Percentiles rank a stretch among this genome's conserved stretches.
Conservation (phyloP, 2,113 vertebrate species). For the Podarcis raffonei region DNA sequence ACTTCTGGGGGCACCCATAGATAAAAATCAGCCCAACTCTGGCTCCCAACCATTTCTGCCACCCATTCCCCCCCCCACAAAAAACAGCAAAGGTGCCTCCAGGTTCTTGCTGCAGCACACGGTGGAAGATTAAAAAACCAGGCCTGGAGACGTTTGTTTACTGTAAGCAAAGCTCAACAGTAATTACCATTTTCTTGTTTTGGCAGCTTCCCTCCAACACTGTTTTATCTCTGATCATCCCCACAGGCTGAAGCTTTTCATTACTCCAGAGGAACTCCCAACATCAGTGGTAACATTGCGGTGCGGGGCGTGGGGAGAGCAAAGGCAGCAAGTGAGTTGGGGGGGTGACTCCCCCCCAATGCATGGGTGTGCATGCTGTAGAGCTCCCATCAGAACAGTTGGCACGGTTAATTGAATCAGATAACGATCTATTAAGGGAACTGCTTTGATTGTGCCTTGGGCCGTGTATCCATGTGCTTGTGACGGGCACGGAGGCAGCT, state of each 20-base stretch:
- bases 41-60: background rate
- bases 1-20: no score
- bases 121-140: slow-evolving; percentile 21
- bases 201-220: slow-evolving; percentile 30
- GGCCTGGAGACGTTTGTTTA: slow-evolving; percentile 47
- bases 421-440: slow-evolving; percentile 13
- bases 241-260: slow-evolving; percentile 63
- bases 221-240: slow-evolving; percentile 58
- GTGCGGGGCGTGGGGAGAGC: background rate
- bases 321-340: background rate
- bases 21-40: background rate
- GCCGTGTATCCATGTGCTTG: fast-evolving
- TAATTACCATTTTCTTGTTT: slow-evolving; percentile 49
- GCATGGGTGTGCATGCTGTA: background rate
- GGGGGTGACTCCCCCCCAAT: background rate
- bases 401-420: fast-evolving
- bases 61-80: no score
- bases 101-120: background rate
- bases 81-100: background rate
- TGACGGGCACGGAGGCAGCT: background rate
- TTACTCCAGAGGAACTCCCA: slow-evolving; percentile 59
- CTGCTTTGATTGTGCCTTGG: background rate
- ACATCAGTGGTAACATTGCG: background rate
- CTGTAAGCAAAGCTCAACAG: slow-evolving; percentile 52
- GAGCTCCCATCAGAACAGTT: slow-evolving; percentile 3